Conservation (phyloP, 2,888 invertebrate genomes). For the Mythimna lalbum region DNA sequence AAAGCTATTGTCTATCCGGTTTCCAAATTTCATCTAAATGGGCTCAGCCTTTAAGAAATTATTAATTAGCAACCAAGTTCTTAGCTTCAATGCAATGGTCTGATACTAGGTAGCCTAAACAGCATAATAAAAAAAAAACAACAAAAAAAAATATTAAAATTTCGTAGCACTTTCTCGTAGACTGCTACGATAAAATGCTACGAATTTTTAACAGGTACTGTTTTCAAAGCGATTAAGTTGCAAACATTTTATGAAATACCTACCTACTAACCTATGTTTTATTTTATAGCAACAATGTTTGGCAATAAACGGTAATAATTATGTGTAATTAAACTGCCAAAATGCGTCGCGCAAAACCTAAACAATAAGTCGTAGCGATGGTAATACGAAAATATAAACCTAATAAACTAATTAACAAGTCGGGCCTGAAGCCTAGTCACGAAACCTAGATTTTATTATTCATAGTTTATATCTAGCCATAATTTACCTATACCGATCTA, state of each 20-base stretch:
- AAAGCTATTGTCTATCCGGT: too few species aligned
- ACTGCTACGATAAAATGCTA: constrained; percentile 1
- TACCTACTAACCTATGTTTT: background rate
- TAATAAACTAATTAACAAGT: constrained; percentile 34
- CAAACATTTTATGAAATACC: background rate
- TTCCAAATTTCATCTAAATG: too few species aligned
- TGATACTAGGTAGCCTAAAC: background rate
- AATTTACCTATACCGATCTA: constrained; percentile 2
- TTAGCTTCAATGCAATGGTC: background rate
- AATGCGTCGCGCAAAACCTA: constrained; percentile 3
- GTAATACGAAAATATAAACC: constrained; percentile 3
- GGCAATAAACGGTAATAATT: background rate
- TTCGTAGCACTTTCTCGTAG: background rate
- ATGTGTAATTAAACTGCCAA: constrained; percentile 30
- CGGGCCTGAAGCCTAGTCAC: constrained; percentile 24
- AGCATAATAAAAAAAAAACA: background rate
- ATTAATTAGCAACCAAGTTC: background rate
- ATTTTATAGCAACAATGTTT: background rate
- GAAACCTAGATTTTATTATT: constrained; percentile 43
- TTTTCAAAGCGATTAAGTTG: background rate
- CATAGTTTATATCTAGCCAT: constrained; percentile 10
- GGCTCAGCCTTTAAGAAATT: too few species aligned
- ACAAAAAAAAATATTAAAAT: background rate
- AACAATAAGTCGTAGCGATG: background rate
- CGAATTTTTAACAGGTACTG: background rate